Conservation (phyloP, 1,140 invertebrate genomes). For the Euwallacea similis region DNA sequence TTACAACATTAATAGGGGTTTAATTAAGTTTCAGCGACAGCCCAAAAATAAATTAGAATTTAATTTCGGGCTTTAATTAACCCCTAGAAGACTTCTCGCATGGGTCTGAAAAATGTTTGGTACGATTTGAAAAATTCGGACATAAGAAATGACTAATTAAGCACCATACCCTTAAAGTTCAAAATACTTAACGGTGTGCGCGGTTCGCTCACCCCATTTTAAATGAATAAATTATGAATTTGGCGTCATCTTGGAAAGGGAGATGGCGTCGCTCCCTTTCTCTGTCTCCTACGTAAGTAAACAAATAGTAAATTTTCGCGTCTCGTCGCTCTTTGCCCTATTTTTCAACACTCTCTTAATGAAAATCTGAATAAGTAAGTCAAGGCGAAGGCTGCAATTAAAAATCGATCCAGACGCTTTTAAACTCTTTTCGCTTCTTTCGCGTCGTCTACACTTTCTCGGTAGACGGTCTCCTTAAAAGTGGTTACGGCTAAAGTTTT, state of each 20-base stretch:
- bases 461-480: slow-evolving; percentile 7
- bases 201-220: slow-evolving; percentile 22
- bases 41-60: slow-evolving; percentile 31
- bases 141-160: no score
- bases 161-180: not conserved
- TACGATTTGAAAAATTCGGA: no score
- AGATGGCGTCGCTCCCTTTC: slow-evolving; percentile 12
- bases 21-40: slow-evolving; percentile 36
- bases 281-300: slow-evolving; percentile 42
- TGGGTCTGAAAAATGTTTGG: no score
- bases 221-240: slow-evolving; percentile 41
- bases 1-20: slow-evolving; percentile 38
- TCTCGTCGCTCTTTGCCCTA: slow-evolving; percentile 43
- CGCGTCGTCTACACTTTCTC: slow-evolving; percentile 43
- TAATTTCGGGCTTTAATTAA: slow-evolving; percentile 28
- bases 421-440: slow-evolving; percentile 45
- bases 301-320: slow-evolving; percentile 49
- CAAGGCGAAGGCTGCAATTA: slow-evolving; percentile 57
- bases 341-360: slow-evolving; percentile 52
- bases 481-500: not conserved
- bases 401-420: slow-evolving; percentile 53
- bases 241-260: slow-evolving; percentile 18
- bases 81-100: not conserved
- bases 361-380: slow-evolving; percentile 53
- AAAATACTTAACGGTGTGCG: slow-evolving; percentile 10